Percentiles rank a stretch among this genome's conserved stretches.
These are phyloP conservation scores for Drosophila kikkawai DNA, from an alignment of 1,140 invertebrate species.

Conservation along the genomic window DNA sequence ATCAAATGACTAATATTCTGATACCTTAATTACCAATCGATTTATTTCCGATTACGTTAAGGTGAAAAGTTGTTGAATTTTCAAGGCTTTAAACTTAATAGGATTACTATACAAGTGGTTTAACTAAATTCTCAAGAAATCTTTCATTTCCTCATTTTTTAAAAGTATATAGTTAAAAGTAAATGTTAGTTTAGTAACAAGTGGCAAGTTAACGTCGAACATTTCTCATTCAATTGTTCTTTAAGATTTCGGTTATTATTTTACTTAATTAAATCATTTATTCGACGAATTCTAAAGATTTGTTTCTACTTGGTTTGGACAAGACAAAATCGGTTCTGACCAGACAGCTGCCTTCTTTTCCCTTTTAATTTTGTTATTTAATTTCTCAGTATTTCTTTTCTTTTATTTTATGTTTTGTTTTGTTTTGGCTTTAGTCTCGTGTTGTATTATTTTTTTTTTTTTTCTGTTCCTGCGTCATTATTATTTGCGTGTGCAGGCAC, in stretches of 20 bases:
- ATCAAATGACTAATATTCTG: background rate
- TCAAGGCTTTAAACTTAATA: background rate
- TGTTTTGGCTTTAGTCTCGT: conserved; percentile 43
- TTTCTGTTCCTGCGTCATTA: conserved; percentile 60
- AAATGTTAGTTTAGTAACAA: background rate
- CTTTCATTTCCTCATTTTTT: background rate
- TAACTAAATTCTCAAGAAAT: background rate
- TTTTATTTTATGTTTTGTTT: conserved; percentile 7
- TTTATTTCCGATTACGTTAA: background rate
- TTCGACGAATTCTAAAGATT: background rate
- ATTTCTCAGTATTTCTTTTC: conserved; percentile 14
- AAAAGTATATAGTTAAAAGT: background rate
- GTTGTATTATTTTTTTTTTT: conserved; percentile 31
- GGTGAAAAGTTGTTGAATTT: background rate
- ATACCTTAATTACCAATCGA: background rate
- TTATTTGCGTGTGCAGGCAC: conserved; percentile 65
- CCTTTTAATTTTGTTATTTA: conserved; percentile 6
- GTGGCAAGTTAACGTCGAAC: no score
- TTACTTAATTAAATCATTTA: background rate
- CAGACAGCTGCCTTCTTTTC: background rate
- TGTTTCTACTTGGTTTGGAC: background rate
- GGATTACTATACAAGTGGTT: background rate
- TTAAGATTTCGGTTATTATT: background rate
- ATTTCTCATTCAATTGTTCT: no score
- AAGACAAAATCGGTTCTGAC: conserved; percentile 6